These are phyloP conservation scores for Rhagonycha fulva DNA, from an alignment of 2,888 invertebrate species.

Conservation along the genomic window DNA sequence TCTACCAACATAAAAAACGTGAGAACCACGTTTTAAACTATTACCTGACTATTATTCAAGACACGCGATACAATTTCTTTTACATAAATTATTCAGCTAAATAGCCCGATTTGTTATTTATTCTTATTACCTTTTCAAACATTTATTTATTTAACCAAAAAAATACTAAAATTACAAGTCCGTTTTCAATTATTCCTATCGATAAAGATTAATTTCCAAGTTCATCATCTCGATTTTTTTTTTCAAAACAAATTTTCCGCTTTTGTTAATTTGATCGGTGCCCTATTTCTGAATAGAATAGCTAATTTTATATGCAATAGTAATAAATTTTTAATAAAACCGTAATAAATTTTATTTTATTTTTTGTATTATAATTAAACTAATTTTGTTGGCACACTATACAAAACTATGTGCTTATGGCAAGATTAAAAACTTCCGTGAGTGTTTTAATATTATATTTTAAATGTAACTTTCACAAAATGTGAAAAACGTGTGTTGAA, in stretches of 20 bases:
- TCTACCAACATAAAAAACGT: conserved; percentile 14
- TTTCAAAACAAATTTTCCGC: too few relatives aligned
- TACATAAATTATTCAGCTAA: conserved; percentile 19
- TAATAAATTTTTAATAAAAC: neutral
- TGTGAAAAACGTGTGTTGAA: neutral
- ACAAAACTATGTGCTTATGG: neutral
- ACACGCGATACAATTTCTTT: conserved; percentile 25
- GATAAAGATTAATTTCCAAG: neutral
- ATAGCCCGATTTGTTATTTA: conserved; percentile 21
- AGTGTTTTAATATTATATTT: neutral
- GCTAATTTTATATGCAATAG: too few relatives aligned
- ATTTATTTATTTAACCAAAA: neutral
- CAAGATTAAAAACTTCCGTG: neutral
- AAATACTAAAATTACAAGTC: neutral
- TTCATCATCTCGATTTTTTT: neutral
- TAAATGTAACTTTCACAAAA: neutral
- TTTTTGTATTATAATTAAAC: neutral
- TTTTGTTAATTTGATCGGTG: too few relatives aligned
- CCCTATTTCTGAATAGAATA: too few relatives aligned
- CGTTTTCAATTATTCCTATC: neutral
- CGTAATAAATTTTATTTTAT: neutral
- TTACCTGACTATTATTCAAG: conserved; percentile 18
- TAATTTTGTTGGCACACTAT: neutral
- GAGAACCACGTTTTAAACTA: conserved; percentile 20
- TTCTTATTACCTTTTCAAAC: conserved; percentile 5